Percentiles rank a stretch among this genome's conserved stretches.
Evolutionary conservation across 2,888 invertebrate species (phyloP).

Genomic region (Uloborus plumipes): DNA sequence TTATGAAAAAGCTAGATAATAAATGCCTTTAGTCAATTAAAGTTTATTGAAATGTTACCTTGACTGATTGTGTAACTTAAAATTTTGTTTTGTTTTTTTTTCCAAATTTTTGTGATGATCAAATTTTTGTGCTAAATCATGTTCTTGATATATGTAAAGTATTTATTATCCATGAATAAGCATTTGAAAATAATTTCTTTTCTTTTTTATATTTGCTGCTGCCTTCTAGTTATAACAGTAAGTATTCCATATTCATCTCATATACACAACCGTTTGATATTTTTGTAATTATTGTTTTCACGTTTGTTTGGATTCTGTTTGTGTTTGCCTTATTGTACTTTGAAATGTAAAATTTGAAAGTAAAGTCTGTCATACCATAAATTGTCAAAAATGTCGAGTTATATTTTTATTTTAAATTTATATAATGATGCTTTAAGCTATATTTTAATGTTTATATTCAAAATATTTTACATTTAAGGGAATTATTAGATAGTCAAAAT

Average conservation of each 20-base stretch:
- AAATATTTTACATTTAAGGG: too few relatives aligned
- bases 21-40: background rate
- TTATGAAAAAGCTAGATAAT: too few relatives aligned
- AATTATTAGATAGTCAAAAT: too few relatives aligned
- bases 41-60: background rate
- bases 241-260: conserved; percentile 68
- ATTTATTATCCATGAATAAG: background rate
- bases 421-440: too few relatives aligned
- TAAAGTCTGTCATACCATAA: too few relatives aligned
- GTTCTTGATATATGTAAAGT: background rate
- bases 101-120: background rate
- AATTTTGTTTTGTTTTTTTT: background rate
- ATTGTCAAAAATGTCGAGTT: too few relatives aligned
- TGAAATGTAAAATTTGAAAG: too few relatives aligned
- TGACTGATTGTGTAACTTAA: background rate
- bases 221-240: conserved; percentile 82
- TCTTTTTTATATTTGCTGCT: conserved; percentile 7
- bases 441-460: too few relatives aligned
- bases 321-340: too few relatives aligned
- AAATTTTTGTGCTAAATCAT: background rate
- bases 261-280: background rate
- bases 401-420: too few relatives aligned
- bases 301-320: too few relatives aligned
- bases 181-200: background rate
- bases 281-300: too few relatives aligned